Base-by-base conservation (phyloP, 2,888 invertebrate species). In the Drosophila maculinotata region DNA sequence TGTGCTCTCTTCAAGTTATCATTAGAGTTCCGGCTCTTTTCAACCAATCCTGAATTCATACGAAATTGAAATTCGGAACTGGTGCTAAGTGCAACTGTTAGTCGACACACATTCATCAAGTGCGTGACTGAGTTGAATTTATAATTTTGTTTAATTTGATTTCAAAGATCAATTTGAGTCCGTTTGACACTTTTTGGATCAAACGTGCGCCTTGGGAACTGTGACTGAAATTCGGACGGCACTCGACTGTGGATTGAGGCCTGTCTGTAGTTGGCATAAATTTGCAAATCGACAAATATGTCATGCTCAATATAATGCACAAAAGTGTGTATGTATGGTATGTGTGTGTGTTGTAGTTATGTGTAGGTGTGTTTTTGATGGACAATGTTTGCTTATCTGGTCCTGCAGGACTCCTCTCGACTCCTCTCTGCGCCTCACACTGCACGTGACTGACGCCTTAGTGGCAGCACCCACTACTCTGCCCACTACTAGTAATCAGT, bases 261-360 rank as follows among this genome's bases (percentile, higher is more conserved):
- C 25, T 10, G 15, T 20, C 17, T 26, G 39, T 15, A 33, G 17
- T 20, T 75, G 69, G 64, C 76, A 83, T 80, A 83, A 83, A 86
- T 80, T 86, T 83, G 84, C 68, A 86, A 83, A 80, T 86, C 82
- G 86, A 80, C 82, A 83, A 83, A 83, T 82, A 79, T 77, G 82
- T 79, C 77, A 68, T 69, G 60, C 75, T 64, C 71, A 69, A 76
- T 75, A 76, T 79, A 69, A 85, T 70, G 76, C 72, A 68, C 39
- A 58, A 64, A 59, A 41, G 63, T 54, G 56, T 64, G 68, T 65
- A 65, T 57, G 57, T 69, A 15, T 42, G 52, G 41, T 47, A 31
- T 20, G 20, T 20, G 33, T 49, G 38, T 33, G 28, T 49, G 12
- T 26, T 70, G 39, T 36, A 36, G 31, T 39, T 65, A 31, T 67